A percentile compares a stretch with the other conserved stretches of the same genome.
Evolutionary conservation across 1,140 invertebrate species (phyloP).

Genomic region (Drosophila tsacasi): DNA sequence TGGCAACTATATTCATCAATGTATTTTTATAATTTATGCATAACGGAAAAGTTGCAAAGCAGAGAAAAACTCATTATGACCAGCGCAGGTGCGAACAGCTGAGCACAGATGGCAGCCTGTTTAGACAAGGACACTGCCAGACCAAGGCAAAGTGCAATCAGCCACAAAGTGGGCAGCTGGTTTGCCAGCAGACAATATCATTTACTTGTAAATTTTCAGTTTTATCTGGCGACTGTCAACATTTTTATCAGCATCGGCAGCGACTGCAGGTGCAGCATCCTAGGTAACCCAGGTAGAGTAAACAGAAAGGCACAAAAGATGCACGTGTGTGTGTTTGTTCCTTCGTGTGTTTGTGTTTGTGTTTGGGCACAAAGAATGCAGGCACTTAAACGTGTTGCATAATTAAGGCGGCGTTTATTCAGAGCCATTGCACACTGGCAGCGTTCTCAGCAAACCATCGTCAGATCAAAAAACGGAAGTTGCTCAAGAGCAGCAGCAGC

Average conservation of each 20-base stretch:
- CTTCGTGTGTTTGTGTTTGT: slow-evolving; percentile 15
- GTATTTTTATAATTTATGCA: slow-evolving; percentile 39
- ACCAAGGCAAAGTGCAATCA: slow-evolving; percentile 32
- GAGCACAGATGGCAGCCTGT: slow-evolving; percentile 24
- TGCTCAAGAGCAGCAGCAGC: slow-evolving; percentile 35
- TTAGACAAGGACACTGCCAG: slow-evolving; percentile 12
- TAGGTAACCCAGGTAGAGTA: slow-evolving; percentile 25
- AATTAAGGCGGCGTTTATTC: slow-evolving; percentile 74
- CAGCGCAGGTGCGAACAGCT: slow-evolving; percentile 12
- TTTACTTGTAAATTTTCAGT: slow-evolving; percentile 58
- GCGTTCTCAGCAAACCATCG: slow-evolving; percentile 40
- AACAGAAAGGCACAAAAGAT: slow-evolving; percentile 52
- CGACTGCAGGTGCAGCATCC: not conserved
- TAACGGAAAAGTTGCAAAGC: slow-evolving; percentile 12
- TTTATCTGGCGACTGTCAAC: slow-evolving; percentile 60
- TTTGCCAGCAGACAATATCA: slow-evolving; percentile 50
- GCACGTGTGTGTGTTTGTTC: slow-evolving; percentile 13
- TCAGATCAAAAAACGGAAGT: slow-evolving; percentile 69
- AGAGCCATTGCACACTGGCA: slow-evolving; percentile 62
- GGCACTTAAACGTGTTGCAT: slow-evolving; percentile 79
- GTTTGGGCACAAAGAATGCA: slow-evolving; percentile 52
- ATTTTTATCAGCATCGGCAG: slow-evolving; percentile 56
- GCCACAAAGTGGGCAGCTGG: slow-evolving; percentile 53
- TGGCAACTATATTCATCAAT: slow-evolving; percentile 22
- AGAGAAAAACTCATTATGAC: slow-evolving; percentile 42